Percentiles rank a stretch among this genome's conserved stretches.
Evolutionary conservation across 1,140 invertebrate species (phyloP).

Genomic region (Panagrolaimus sp.): DNA sequence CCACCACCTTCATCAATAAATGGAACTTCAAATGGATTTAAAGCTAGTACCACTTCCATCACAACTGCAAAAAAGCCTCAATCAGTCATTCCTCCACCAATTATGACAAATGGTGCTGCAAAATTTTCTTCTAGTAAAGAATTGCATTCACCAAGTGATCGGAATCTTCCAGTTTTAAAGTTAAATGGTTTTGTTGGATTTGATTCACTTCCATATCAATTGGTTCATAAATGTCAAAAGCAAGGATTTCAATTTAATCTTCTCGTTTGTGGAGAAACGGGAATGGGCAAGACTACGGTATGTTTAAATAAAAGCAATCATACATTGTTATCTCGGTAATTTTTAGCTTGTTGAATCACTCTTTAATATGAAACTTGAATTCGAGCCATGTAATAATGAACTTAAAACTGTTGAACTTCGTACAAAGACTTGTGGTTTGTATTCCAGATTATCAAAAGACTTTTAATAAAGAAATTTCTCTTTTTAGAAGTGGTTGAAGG

Average conservation of each 20-base stretch:
- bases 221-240: conserved; percentile 93
- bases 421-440: conserved; percentile 77
- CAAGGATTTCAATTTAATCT: conserved; percentile 69
- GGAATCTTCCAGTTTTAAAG: conserved; percentile 67
- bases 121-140: too few relatives aligned
- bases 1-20: too few relatives aligned
- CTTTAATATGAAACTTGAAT: conserved; percentile 94
- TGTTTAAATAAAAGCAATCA: too few relatives aligned
- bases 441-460: not conserved
- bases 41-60: too few relatives aligned
- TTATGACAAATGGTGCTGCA: too few relatives aligned
- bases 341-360: conserved; percentile 95
- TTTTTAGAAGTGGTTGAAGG: conserved; percentile 82
- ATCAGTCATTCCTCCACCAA: too few relatives aligned
- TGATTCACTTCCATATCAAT: conserved; percentile 93
- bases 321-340: too few relatives aligned
- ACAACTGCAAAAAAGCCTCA: too few relatives aligned
- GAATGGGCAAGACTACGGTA: conserved; percentile 97
- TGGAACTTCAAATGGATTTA: too few relatives aligned
- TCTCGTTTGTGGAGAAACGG: conserved; percentile 77
- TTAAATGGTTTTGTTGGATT: conserved; percentile 94
- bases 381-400: conserved; percentile 56
- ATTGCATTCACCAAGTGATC: too few relatives aligned
- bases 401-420: conserved; percentile 80
- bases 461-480: conserved; percentile 15